A percentile compares a stretch with the other conserved stretches of the same genome.
Evolutionary conservation across 2,797 vertebrate species (phyloP).

Genomic region (Hippopotamyrus pictus): DNA sequence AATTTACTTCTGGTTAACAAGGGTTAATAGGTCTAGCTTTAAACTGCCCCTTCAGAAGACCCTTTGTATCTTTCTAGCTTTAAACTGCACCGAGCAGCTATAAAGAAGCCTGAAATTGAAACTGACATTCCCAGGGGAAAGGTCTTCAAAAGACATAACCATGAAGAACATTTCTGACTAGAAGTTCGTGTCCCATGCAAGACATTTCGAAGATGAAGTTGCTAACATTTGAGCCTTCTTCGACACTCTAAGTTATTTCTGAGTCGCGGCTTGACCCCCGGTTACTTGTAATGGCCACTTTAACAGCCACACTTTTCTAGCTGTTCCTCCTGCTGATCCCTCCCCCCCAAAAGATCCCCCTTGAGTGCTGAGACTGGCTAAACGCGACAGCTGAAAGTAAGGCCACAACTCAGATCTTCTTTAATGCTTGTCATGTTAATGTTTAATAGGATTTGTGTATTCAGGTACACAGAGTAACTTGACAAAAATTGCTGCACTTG

Average conservation of each 20-base stretch:
- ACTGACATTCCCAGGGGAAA: neutral
- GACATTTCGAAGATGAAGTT: neutral
- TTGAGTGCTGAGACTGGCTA: neutral
- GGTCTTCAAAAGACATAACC: neutral
- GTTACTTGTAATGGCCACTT: slow-evolving; percentile 12
- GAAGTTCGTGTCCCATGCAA: neutral
- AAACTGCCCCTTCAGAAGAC: neutral
- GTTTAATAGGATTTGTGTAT: slow-evolving; percentile 62
- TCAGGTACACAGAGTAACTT: slow-evolving; percentile 58
- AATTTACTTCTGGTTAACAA: neutral
- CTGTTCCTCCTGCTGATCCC: slow-evolving; percentile 33
- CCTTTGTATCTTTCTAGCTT: neutral
- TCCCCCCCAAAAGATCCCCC: slow-evolving; percentile 16
- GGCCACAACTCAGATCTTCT: neutral
- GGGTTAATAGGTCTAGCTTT: neutral
- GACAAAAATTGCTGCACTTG: slow-evolving; percentile 64
- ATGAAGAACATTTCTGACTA: neutral
- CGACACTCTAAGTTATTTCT: neutral
- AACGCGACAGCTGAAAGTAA: neutral
- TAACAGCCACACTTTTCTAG: slow-evolving; percentile 24
- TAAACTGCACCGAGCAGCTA: neutral
- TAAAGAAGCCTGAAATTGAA: neutral
- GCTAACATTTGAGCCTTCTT: neutral
- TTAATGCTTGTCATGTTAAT: slow-evolving; percentile 45
- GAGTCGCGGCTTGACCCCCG: neutral